phyloP scores from a whole-genome alignment of 2,113 vertebrate species.

The Cinclus mexicanus region DNA sequence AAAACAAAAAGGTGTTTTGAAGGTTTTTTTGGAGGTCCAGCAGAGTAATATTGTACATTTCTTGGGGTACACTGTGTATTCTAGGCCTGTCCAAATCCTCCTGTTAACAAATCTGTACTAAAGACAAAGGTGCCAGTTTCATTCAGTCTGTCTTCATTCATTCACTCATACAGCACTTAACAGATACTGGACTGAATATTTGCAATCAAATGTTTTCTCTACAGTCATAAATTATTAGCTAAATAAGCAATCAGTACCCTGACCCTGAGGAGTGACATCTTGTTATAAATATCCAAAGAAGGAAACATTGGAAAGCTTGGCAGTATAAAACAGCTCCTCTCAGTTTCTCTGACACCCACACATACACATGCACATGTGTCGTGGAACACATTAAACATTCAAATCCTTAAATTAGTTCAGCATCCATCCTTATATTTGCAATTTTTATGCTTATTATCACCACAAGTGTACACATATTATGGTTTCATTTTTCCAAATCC shows the following conservation, averaged over 20 bases:
- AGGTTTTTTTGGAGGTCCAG: not conserved
- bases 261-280: not conserved
- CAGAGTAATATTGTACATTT: not conserved
- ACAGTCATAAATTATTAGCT: not conserved
- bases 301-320: not conserved
- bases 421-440: not conserved
- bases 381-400: not conserved
- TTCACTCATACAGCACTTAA: not conserved
- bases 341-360: not conserved
- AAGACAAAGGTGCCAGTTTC: not conserved
- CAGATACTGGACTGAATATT: not conserved
- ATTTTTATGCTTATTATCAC: slow-evolving; percentile 13
- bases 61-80: not conserved
- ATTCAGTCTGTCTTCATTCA: not conserved
- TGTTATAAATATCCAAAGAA: slow-evolving; percentile 15
- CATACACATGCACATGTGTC: not conserved
- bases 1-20: not conserved
- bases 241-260: not conserved
- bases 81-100: not conserved
- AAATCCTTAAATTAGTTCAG: not conserved
- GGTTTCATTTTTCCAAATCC: slow-evolving; percentile 31
- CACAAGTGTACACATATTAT: not conserved
- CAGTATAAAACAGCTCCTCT: not conserved
- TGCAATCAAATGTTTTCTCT: not conserved
- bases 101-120: not conserved